Percentiles rank a stretch among this genome's conserved stretches.
phyloP scores from a whole-genome alignment of 2,888 invertebrate genomes.

The Coenonympha glycerion region DNA sequence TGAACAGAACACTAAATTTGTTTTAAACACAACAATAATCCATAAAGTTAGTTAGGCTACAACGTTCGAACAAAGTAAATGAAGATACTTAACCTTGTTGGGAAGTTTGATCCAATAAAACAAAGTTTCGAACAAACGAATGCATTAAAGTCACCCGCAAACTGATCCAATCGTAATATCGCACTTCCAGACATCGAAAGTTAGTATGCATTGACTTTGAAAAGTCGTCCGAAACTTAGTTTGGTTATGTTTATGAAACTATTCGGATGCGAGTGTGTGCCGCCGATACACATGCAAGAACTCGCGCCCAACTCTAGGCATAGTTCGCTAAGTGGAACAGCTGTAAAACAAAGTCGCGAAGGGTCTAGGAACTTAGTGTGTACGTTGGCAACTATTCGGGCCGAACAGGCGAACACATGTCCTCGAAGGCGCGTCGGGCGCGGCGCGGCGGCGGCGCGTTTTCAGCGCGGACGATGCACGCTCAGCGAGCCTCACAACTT shows the following conservation, averaged over 20 bases:
- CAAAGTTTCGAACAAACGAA: constrained; percentile 73
- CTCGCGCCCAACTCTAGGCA: constrained; percentile 74
- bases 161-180: constrained; percentile 75
- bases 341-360: constrained; percentile 76
- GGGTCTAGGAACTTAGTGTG: constrained; percentile 75
- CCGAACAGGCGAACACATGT: constrained; percentile 56
- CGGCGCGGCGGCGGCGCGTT: constrained; percentile 30
- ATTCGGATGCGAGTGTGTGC: constrained; percentile 73
- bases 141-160: constrained; percentile 72
- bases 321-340: constrained; percentile 76
- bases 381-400: constrained; percentile 63
- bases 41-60: constrained; percentile 38
- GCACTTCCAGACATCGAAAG: constrained; percentile 73
- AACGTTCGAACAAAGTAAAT: constrained; percentile 47
- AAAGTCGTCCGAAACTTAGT: constrained; percentile 76
- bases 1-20: constrained; percentile 20
- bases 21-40: constrained; percentile 30
- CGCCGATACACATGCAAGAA: constrained; percentile 75
- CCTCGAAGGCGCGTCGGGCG: constrained; percentile 39
- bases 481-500: constrained; percentile 45
- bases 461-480: constrained; percentile 34
- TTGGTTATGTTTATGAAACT: constrained; percentile 77
- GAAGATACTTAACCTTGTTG: constrained; percentile 61
- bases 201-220: constrained; percentile 77
- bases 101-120: constrained; percentile 68